phyloP scores from a whole-genome alignment of 2,113 vertebrate genomes.

The Mirounga angustirostris region DNA sequence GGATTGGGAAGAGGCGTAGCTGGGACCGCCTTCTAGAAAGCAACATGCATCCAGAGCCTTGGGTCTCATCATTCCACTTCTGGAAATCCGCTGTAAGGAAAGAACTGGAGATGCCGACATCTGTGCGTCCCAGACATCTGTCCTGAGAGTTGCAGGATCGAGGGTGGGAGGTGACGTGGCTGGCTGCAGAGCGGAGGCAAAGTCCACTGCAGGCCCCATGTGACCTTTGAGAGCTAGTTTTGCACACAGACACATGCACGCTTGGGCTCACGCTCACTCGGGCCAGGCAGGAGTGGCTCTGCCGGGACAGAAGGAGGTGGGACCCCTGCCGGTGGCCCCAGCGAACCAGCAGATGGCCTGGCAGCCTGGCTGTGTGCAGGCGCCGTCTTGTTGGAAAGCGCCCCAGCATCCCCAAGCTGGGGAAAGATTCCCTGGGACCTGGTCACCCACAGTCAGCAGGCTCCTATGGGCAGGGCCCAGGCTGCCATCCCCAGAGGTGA shows the following conservation, averaged over 20 bases:
- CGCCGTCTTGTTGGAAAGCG: background rate
- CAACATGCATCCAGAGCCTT: no score
- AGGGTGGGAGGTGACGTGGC: background rate
- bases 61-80: background rate
- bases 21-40: background rate
- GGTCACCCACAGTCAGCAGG: background rate
- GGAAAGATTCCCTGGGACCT: background rate
- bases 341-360: background rate
- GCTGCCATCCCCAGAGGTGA: background rate
- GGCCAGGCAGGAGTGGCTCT: background rate
- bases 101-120: fast-evolving
- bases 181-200: background rate
- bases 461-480: background rate
- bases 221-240: background rate
- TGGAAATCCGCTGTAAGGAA: background rate
- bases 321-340: background rate
- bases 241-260: background rate
- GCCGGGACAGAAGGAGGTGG: background rate
- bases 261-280: background rate
- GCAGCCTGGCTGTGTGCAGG: background rate
- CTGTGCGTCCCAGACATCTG: fast-evolving
- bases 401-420: background rate
- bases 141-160: fast-evolving
- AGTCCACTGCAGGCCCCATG: fast-evolving
- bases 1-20: background rate